phyloP scores from a whole-genome alignment of 2,888 invertebrate genomes.

The Chaetogeoica ovagalla region DNA sequence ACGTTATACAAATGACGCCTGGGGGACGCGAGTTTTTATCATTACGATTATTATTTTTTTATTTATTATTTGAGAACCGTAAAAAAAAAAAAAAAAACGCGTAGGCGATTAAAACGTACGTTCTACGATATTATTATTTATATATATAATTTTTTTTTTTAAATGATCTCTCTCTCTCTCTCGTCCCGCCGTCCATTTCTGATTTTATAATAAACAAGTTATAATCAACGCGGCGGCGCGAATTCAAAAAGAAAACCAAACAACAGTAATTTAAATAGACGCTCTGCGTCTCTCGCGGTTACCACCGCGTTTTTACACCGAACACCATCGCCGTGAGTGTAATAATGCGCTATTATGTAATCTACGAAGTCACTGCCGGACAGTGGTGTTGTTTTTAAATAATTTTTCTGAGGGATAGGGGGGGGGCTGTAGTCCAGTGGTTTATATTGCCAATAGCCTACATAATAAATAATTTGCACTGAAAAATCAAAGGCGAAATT shows the following conservation, averaged over 20 bases:
- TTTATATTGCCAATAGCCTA: too few relatives aligned
- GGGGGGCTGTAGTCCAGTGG: too few relatives aligned
- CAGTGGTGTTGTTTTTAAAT: too few relatives aligned
- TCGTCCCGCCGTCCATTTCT: background rate
- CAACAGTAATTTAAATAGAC: constrained; percentile 52
- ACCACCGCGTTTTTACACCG: too few relatives aligned
- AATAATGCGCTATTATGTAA: too few relatives aligned
- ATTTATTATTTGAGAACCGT: constrained; percentile 43
- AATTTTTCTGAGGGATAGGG: too few relatives aligned
- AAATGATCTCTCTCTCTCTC: background rate
- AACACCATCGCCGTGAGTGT: too few relatives aligned
- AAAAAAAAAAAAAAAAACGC: background rate
- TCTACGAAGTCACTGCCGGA: too few relatives aligned
- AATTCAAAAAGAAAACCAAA: constrained; percentile 44
- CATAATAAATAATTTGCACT: too few relatives aligned
- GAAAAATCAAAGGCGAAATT: too few relatives aligned
- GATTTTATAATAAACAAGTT: constrained; percentile 17
- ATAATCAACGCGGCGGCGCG: constrained; percentile 40
- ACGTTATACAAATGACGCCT: constrained; percentile 32
- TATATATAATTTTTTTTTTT: background rate
- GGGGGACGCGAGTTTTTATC: constrained; percentile 16
- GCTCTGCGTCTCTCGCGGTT: too few relatives aligned
- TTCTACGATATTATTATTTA: constrained; percentile 37
- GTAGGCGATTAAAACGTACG: constrained; percentile 47
- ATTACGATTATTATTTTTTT: constrained; percentile 35